Base-by-base conservation (phyloP, 2,113 vertebrate genomes). In the Chionomys nivalis region DNA sequence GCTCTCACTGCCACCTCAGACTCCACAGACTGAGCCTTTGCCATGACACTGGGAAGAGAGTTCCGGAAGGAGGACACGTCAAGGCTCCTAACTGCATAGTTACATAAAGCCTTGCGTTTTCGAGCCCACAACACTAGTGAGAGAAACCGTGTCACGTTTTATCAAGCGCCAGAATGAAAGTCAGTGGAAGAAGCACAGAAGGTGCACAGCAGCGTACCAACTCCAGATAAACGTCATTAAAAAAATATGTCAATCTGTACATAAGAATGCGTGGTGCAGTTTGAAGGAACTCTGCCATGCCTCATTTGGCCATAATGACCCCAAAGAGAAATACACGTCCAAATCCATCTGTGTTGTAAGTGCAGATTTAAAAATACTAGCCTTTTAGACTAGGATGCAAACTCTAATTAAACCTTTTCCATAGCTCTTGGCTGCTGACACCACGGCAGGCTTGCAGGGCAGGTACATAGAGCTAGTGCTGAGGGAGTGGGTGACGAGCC, bases 71-170 rank as follows among this genome's bases (percentile, higher is more conserved):
- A 94, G 7, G 66, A 21, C 5, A 23, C 33, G 33, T 44, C 24
- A 70, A 89, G 49, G 79, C 49, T 79, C 36, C 83, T 94, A 92
- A 77, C 12, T 72, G 24, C 33, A 55, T 63, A 66, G 55, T 83
- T 93, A 52, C 42, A 75, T 92, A 92, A 83, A 90, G 75, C 17
- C 61, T 63, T 85, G 26, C 39, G 66, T 87, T 58, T 93, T 92
- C 49, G 76, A 93, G 89, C 21, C 72, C 86, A 58, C 47, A 91
- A 33, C n/a, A 52, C 21, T 58, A 91, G 33, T 12, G 63, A 83
- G 10, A 55, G 61, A 82, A 28, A 14, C 52, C 58, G 61, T 23
- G 44, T 36, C 72, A 90, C 17, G 21, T 68, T 49, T 86, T 44
- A 87, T 26, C 85, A 94, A 63, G 1, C 55, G 8, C n/a, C 77